Evolutionary conservation across 2,113 vertebrate genomes (phyloP).

Genomic region (Ptyas mucosa): DNA sequence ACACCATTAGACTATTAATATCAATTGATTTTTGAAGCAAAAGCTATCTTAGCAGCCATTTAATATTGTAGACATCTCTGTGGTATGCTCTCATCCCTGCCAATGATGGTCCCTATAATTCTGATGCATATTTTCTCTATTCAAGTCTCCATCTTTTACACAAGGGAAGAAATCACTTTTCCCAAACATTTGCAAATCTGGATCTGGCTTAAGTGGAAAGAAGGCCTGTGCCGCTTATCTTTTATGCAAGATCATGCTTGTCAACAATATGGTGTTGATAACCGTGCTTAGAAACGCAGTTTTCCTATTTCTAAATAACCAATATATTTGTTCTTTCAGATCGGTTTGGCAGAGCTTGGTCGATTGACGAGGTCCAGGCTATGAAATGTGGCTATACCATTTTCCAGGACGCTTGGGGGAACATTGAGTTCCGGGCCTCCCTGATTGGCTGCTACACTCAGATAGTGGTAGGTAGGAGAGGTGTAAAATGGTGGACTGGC

Average conservation of each 20-base stretch:
- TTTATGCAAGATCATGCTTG: too few species aligned
- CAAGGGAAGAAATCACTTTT: too few species aligned
- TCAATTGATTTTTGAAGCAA: not conserved
- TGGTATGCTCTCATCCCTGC: not conserved
- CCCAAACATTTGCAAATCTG: not conserved
- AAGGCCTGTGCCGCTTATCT: too few species aligned
- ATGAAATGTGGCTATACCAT: conserved; percentile 51
- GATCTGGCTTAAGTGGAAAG: not conserved
- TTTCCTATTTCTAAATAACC: not conserved
- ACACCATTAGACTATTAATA: not conserved
- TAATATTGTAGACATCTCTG: not conserved
- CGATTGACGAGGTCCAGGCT: conserved; percentile 36
- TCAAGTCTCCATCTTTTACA: not conserved
- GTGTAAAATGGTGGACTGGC: not conserved
- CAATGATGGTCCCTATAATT: not conserved
- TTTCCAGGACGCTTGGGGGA: conserved; percentile 15
- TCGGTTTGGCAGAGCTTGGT: conserved; percentile 41
- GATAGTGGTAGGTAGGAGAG: conserved; percentile 30
- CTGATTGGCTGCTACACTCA: conserved; percentile 52
- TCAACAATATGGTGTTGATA: not conserved
- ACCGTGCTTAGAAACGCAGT: not conserved
- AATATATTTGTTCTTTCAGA: conserved; percentile 33
- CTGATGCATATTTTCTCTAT: not conserved
- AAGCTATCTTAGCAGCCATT: not conserved
- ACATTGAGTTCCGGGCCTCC: conserved; percentile 43